Percentiles rank a stretch among this genome's conserved stretches.
phyloP scores from a whole-genome alignment of 2,797 vertebrate genomes.

The Periparus ater region DNA sequence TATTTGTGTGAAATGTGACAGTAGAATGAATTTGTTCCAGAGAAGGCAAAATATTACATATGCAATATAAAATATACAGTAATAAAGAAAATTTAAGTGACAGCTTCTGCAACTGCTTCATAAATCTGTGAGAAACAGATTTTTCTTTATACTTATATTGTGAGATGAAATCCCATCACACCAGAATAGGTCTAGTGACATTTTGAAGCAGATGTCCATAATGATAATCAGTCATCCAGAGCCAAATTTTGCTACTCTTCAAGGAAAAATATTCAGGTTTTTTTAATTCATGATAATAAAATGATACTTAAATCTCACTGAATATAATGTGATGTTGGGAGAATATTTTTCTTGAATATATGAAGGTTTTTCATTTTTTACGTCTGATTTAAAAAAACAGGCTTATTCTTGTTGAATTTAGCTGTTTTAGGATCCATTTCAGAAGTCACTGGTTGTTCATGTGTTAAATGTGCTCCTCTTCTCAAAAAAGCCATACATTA shows the following conservation, averaged over 20 bases:
- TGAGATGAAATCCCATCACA: constrained; percentile 25
- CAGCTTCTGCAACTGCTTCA: neutral
- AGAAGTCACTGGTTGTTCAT: neutral
- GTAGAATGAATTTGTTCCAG: constrained; percentile 49
- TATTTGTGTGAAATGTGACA: constrained; percentile 68
- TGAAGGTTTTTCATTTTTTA: neutral
- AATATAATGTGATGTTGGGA: neutral
- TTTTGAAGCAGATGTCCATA: constrained; percentile 31
- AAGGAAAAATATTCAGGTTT: neutral
- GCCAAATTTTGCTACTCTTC: constrained; percentile 1
- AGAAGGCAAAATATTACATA: constrained; percentile 55
- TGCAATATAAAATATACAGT: constrained; percentile 34
- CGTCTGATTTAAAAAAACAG: neutral
- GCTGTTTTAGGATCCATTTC: neutral
- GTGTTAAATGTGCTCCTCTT: neutral
- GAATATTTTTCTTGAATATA: neutral
- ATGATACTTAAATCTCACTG: neutral
- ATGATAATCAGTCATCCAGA: constrained; percentile 1
- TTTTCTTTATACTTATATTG: neutral
- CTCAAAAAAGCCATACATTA: neutral
- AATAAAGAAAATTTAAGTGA: constrained; percentile 36
- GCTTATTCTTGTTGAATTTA: neutral
- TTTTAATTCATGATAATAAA: neutral
- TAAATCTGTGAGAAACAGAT: constrained; percentile 40
- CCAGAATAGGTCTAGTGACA: constrained; percentile 1